Conservation (phyloP, 1,140 invertebrate species). For the Bursaphelenchus mucronatus region DNA sequence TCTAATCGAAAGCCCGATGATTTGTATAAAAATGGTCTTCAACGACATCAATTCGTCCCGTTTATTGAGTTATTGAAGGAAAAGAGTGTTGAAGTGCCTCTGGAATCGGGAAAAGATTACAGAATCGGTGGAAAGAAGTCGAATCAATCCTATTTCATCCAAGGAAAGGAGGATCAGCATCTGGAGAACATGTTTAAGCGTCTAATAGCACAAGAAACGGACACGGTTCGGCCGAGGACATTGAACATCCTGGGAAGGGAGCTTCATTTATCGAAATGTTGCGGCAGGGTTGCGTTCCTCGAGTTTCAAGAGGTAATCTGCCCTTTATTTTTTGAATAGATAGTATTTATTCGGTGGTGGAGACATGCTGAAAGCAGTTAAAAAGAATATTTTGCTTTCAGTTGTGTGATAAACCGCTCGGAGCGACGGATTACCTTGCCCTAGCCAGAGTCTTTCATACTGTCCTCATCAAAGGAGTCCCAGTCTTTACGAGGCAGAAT, state of each 20-base stretch:
- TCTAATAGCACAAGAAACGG: constrained; percentile 81
- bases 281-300: constrained; percentile 82
- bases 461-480: constrained; percentile 82
- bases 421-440: constrained; percentile 86
- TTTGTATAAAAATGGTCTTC: constrained; percentile 96
- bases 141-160: constrained; percentile 25
- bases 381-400: constrained; percentile 27
- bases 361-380: background rate
- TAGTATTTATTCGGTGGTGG: constrained; percentile 19
- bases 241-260: constrained; percentile 81
- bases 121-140: constrained; percentile 62
- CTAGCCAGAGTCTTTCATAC: constrained; percentile 83
- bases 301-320: constrained; percentile 86
- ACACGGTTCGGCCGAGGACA: constrained; percentile 75
- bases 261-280: constrained; percentile 80
- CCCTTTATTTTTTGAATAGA: constrained; percentile 54
- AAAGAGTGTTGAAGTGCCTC: constrained; percentile 65
- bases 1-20: constrained; percentile 83
- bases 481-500: constrained; percentile 71
- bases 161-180: constrained; percentile 66
- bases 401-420: constrained; percentile 67
- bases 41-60: constrained; percentile 90
- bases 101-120: constrained; percentile 94
- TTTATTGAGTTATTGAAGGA: constrained; percentile 87
- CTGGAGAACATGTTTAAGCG: constrained; percentile 82